Conservation (phyloP, 1,140 invertebrate genomes). For the Heliconius hermathena region DNA sequence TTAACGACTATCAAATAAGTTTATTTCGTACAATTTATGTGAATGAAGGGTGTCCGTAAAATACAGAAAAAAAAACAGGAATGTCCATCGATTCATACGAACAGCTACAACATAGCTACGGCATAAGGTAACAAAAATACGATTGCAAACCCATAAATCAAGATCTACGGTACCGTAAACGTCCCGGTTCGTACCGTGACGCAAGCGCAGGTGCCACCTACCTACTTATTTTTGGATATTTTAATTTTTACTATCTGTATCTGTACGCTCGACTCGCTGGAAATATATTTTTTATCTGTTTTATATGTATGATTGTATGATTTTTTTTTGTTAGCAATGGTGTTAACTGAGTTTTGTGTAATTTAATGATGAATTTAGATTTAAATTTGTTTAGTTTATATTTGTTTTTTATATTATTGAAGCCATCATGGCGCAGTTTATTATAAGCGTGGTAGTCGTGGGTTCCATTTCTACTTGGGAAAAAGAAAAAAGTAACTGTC, state of each 20-base stretch:
- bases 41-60: background rate
- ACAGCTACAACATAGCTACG: background rate
- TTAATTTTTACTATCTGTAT: constrained; percentile 19
- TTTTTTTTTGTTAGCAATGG: background rate
- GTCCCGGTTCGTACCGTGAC: constrained; percentile 23
- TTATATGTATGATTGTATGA: background rate
- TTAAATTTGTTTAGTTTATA: too few species aligned
- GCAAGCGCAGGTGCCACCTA: constrained; percentile 27
- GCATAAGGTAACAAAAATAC: constrained; percentile 30
- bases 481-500: too few species aligned
- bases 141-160: constrained; percentile 35
- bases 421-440: background rate
- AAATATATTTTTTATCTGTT: constrained; percentile 14
- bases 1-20: background rate
- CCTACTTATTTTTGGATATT: constrained; percentile 21
- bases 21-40: background rate
- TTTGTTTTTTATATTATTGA: too few species aligned
- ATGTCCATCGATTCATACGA: background rate
- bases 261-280: constrained; percentile 8
- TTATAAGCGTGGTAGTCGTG: background rate
- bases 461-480: background rate
- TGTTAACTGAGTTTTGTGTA: background rate
- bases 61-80: constrained; percentile 1
- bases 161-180: constrained; percentile 25
- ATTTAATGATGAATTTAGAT: background rate